Conservation (phyloP, 1,140 invertebrate genomes). For the Cryptotermes secundus region DNA sequence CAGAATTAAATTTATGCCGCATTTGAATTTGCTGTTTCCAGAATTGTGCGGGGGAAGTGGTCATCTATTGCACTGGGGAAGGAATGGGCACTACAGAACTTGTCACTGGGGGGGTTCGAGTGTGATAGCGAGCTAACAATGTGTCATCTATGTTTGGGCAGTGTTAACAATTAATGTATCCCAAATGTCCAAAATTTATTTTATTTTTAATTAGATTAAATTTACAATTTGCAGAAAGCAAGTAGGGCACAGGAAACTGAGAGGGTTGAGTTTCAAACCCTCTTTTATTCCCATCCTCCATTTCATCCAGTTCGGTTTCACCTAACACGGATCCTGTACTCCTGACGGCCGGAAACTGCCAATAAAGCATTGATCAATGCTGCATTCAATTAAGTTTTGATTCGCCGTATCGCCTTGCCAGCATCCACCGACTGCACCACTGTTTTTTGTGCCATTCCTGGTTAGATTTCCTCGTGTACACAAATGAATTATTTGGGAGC, state of each 20-base stretch:
- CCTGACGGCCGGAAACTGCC: not conserved
- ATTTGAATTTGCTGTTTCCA: not conserved
- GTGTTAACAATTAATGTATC: not conserved
- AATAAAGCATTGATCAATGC: conserved; percentile 10
- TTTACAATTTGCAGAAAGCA: not conserved
- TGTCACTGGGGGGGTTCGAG: not conserved
- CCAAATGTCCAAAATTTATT: conserved; percentile 11
- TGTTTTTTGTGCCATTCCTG: not conserved
- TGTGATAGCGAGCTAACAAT: not conserved
- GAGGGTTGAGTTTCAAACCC: not conserved
- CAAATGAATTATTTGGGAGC: conserved; percentile 4
- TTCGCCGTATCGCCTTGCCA: not conserved
- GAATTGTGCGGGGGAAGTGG: not conserved
- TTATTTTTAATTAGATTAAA: not conserved
- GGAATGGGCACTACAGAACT: not conserved
- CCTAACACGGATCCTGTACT: not conserved
- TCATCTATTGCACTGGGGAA: not conserved
- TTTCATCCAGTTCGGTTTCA: not conserved
- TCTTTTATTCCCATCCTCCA: too few relatives aligned
- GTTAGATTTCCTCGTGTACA: not conserved
- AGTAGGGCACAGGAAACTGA: not conserved
- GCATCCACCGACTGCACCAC: not conserved
- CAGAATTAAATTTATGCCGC: not conserved
- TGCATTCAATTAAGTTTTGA: conserved; percentile 16
- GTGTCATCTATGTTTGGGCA: not conserved